phyloP scores from a whole-genome alignment of 2,797 vertebrate species.

The Chanos chanos region DNA sequence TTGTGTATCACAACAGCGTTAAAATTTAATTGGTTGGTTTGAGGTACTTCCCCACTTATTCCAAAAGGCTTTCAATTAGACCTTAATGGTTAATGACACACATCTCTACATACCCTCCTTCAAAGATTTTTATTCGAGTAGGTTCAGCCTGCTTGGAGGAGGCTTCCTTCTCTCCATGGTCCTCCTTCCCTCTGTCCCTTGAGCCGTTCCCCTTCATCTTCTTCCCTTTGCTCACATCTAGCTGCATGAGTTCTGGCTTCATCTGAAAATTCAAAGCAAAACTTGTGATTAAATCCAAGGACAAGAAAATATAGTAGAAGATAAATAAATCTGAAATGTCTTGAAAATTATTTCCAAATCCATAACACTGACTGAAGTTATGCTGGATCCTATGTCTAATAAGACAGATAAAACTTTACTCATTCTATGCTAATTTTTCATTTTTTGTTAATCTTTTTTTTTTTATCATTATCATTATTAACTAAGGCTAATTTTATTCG shows the following conservation, averaged over 20 bases:
- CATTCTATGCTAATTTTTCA: too few relatives aligned
- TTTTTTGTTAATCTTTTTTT: too few relatives aligned
- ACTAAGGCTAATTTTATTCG: too few relatives aligned
- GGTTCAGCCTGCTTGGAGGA: conserved; percentile 85
- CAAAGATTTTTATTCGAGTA: conserved; percentile 97
- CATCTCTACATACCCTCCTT: conserved; percentile 87
- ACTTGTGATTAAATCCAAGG: background rate
- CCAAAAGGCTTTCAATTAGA: conserved; percentile 5
- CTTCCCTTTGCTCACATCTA: conserved; percentile 85
- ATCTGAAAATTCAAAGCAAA: conserved; percentile 71
- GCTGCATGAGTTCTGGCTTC: conserved; percentile 89
- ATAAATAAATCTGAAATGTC: background rate
- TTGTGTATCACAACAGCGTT: conserved; percentile 14
- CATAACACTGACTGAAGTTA: too few relatives aligned
- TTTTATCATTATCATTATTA: too few relatives aligned
- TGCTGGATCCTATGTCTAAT: background rate
- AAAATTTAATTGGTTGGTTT: conserved; percentile 20
- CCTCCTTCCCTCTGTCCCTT: conserved; percentile 91
- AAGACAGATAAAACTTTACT: background rate
- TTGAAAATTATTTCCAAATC: too few relatives aligned
- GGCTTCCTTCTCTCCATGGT: conserved; percentile 85
- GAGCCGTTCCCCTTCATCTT: conserved; percentile 87
- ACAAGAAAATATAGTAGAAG: background rate
- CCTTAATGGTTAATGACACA: background rate
- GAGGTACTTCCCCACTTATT: background rate